Evolutionary conservation across 1,140 invertebrate species (phyloP).

Genomic region (Drosophila micromelanica): DNA sequence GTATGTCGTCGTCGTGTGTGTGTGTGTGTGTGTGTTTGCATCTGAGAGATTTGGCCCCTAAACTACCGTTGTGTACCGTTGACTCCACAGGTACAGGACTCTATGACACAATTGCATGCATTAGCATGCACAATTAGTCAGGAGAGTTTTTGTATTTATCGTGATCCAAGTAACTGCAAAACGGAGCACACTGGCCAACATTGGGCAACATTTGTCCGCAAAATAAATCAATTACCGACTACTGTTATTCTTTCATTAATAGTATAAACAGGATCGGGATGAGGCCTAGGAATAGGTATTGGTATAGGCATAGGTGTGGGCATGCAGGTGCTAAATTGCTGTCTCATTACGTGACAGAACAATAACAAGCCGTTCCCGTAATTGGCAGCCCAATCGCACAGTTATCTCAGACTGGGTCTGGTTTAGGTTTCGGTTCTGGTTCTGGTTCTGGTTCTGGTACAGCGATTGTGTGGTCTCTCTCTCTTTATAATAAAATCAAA

Average conservation of each 20-base stretch:
- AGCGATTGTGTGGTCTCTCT: conserved; percentile 20
- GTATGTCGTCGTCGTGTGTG: conserved; percentile 25
- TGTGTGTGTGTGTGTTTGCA: too few relatives aligned
- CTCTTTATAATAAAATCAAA: conserved; percentile 32
- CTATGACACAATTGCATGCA: conserved; percentile 78
- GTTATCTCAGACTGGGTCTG: conserved; percentile 13
- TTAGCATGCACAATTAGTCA: conserved; percentile 81
- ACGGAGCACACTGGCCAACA: conserved; percentile 25
- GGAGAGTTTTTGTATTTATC: conserved; percentile 44
- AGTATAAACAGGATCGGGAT: conserved; percentile 41
- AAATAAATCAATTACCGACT: conserved; percentile 57
- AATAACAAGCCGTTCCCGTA: conserved; percentile 52
- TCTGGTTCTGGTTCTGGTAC: conserved; percentile 10
- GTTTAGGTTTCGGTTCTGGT: neutral
- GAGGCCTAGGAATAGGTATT: neutral
- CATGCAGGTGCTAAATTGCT: conserved; percentile 74
- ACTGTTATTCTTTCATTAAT: conserved; percentile 72
- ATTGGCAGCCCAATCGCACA: conserved; percentile 46
- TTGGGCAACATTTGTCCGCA: conserved; percentile 58
- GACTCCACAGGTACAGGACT: conserved; percentile 72
- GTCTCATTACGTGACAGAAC: conserved; percentile 74
- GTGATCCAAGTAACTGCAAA: conserved; percentile 47
- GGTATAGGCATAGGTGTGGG: neutral
- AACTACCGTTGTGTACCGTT: conserved; percentile 20
- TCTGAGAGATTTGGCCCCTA: conserved; percentile 7